A percentile compares a stretch with the other conserved stretches of the same genome.
These are phyloP conservation scores for Poecile atricapillus DNA, from an alignment of 2,113 vertebrate genomes.

Conservation along the genomic window DNA sequence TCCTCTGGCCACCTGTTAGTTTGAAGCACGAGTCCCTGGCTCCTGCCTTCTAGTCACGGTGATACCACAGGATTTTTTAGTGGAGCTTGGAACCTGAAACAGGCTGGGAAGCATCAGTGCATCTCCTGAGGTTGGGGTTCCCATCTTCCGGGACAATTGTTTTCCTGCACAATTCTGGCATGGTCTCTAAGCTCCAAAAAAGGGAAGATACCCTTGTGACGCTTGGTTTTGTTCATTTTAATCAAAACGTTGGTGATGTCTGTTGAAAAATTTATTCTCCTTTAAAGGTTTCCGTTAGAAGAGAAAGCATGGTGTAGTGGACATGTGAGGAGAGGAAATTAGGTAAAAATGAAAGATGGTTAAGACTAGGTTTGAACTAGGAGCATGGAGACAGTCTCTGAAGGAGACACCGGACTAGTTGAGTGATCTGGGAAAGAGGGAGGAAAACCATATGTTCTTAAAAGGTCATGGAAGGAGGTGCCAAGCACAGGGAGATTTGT, in stretches of 20 bases:
- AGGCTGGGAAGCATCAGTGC: neutral
- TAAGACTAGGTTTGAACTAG: neutral
- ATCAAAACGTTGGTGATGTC: neutral
- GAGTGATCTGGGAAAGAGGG: neutral
- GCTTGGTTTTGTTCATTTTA: neutral
- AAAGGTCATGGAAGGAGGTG: neutral
- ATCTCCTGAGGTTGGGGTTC: neutral
- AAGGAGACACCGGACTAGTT: neutral
- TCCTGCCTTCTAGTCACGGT: neutral
- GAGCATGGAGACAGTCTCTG: neutral
- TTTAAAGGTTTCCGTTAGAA: neutral
- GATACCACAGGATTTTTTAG: neutral
- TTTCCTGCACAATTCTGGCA: neutral
- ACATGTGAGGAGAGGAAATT: neutral
- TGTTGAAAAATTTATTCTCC: neutral
- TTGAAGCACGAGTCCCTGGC: neutral
- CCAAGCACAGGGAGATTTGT: neutral
- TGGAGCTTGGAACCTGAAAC: neutral
- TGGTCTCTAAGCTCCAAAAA: neutral
- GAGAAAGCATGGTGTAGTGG: neutral
- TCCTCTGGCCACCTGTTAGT: neutral
- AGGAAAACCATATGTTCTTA: fast-evolving
- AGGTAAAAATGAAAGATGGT: neutral
- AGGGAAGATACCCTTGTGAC: neutral
- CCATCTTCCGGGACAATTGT: neutral